Percentiles rank a stretch among this genome's conserved stretches.
These are phyloP conservation scores for Trichogramma evanescens DNA, from an alignment of 2,888 invertebrate species.

Conservation along the genomic window DNA sequence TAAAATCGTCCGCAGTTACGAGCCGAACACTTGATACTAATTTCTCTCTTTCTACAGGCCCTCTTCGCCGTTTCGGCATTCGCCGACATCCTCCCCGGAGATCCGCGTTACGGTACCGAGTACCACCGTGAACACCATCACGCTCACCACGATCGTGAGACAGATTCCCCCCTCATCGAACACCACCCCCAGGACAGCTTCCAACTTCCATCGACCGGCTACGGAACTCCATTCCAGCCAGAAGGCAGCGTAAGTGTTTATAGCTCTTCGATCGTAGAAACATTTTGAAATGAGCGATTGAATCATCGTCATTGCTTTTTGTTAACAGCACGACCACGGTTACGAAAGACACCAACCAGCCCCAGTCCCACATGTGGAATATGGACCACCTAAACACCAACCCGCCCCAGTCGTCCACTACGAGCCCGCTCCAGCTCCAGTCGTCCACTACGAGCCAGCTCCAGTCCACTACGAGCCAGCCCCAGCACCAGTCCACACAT, in stretches of 20 bases:
- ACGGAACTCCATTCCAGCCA: slow-evolving; percentile 17
- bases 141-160: slow-evolving; percentile 5
- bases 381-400: neutral
- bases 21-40: no score
- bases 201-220: slow-evolving; percentile 16
- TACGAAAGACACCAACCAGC: neutral
- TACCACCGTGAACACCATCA: slow-evolving; percentile 39
- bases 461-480: no score
- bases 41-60: no score
- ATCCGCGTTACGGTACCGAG: slow-evolving; percentile 40
- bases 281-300: neutral
- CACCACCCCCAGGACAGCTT: neutral
- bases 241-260: no score
- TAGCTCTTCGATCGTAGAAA: no score
- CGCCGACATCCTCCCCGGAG: slow-evolving; percentile 35
- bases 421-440: neutral
- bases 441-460: no score
- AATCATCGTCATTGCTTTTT: no score
- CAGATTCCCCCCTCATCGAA: neutral
- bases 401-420: neutral
- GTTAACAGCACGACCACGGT: neutral
- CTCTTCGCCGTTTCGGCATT: no score
- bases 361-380: neutral
- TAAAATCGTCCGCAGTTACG: no score
- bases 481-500: neutral